Evolutionary conservation across 1,140 invertebrate genomes (phyloP).

Genomic region (Mamestra configurata): DNA sequence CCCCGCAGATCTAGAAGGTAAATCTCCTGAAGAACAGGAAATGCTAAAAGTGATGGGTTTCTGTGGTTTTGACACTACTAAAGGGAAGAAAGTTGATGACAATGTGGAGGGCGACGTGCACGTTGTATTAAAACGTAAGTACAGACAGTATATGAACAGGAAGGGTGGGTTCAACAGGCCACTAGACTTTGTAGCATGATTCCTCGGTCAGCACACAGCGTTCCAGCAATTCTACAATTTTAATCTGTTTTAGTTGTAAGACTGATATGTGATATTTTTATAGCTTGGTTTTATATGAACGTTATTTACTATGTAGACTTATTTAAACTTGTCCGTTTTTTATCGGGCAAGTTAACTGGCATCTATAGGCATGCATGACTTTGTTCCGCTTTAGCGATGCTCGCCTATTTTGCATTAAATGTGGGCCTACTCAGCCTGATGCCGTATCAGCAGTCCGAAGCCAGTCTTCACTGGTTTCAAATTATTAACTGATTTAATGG

Average conservation of each 20-base stretch:
- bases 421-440: slow-evolving; percentile 25
- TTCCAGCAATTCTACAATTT: background rate
- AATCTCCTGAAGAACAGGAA: slow-evolving; percentile 96
- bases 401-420: background rate
- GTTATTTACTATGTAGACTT: slow-evolving; percentile 11
- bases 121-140: slow-evolving; percentile 98
- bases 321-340: background rate
- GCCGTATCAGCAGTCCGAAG: background rate
- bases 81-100: slow-evolving; percentile 97
- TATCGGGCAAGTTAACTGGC: background rate
- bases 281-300: slow-evolving; percentile 61
- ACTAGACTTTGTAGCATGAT: slow-evolving; percentile 96
- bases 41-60: slow-evolving; percentile 99
- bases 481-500: no score
- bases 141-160: slow-evolving; percentile 99
- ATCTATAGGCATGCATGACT: background rate
- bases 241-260: slow-evolving; percentile 53
- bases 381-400: background rate
- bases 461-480: background rate
- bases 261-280: slow-evolving; percentile 72
- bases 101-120: slow-evolving; percentile 98
- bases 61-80: slow-evolving; percentile 97
- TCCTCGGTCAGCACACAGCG: slow-evolving; percentile 65
- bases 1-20: slow-evolving; percentile 93
- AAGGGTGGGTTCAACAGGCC: slow-evolving; percentile 99